These are phyloP conservation scores for Ariolimax columbianus DNA, from an alignment of 2,888 invertebrate genomes.

Conservation along the genomic window DNA sequence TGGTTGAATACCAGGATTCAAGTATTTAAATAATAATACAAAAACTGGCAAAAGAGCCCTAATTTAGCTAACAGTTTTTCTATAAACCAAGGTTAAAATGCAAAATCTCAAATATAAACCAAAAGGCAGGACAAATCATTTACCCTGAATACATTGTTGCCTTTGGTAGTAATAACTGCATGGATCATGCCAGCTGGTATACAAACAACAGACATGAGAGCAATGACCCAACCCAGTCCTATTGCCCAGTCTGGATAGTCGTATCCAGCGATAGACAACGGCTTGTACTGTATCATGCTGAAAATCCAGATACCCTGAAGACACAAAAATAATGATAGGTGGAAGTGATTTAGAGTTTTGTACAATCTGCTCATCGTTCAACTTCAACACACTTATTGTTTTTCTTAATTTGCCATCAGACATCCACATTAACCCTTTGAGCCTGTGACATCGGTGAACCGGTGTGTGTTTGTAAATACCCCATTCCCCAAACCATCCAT, in stretches of 20 bases:
- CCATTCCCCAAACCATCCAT: too few species aligned
- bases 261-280: conserved; percentile 90
- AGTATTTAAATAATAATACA: too few species aligned
- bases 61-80: too few species aligned
- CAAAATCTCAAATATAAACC: too few species aligned
- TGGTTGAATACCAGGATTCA: too few species aligned
- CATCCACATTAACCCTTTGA: too few species aligned
- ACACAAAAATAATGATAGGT: conserved; percentile 3
- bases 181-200: conserved; percentile 88
- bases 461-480: too few species aligned
- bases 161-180: conserved; percentile 85
- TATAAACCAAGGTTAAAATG: too few species aligned
- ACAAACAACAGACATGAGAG: conserved; percentile 89
- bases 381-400: too few species aligned
- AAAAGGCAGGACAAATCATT: not conserved
- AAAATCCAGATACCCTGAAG: conserved; percentile 90
- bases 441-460: too few species aligned
- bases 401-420: too few species aligned
- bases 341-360: not conserved
- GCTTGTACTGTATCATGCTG: conserved; percentile 91
- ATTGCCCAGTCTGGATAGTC: conserved; percentile 90
- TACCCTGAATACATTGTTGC: conserved; percentile 86
- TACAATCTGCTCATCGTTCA: not conserved
- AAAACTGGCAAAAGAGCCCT: too few species aligned
- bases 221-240: conserved; percentile 91